Evolutionary conservation across 2,113 vertebrate genomes (phyloP).

Genomic region (Thymallus thymallus): DNA sequence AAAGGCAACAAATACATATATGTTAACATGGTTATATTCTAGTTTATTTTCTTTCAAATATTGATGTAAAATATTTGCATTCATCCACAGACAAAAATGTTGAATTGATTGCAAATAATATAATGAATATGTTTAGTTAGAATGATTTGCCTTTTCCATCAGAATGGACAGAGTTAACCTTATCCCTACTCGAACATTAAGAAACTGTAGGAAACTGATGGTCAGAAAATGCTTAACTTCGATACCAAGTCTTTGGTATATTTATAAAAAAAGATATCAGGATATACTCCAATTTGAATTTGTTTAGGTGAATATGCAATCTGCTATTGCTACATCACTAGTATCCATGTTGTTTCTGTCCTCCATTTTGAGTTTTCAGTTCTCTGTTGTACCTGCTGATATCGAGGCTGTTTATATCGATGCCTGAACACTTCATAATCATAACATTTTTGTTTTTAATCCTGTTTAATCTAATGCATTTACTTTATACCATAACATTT

Average conservation of each 20-base stretch:
- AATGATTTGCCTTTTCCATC: neutral
- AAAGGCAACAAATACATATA: neutral
- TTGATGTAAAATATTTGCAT: neutral
- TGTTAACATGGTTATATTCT: neutral
- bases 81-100: neutral
- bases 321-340: constrained; percentile 35
- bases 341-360: constrained; percentile 73
- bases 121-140: neutral
- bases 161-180: neutral
- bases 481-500: neutral
- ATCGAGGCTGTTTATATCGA: neutral
- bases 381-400: neutral
- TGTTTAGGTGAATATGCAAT: constrained; percentile 14
- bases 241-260: neutral
- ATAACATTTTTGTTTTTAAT: neutral
- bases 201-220: neutral
- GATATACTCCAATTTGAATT: neutral
- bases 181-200: neutral
- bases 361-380: constrained; percentile 77
- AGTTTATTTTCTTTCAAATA: neutral
- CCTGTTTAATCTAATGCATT: neutral
- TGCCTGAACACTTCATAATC: neutral
- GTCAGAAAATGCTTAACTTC: neutral
- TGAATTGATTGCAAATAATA: neutral
- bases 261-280: neutral